Evolutionary conservation across 2,113 vertebrate genomes (phyloP), one percentile per base, ranked within the genome.

Genomic region (Tenrec ecaudatus): DNA sequence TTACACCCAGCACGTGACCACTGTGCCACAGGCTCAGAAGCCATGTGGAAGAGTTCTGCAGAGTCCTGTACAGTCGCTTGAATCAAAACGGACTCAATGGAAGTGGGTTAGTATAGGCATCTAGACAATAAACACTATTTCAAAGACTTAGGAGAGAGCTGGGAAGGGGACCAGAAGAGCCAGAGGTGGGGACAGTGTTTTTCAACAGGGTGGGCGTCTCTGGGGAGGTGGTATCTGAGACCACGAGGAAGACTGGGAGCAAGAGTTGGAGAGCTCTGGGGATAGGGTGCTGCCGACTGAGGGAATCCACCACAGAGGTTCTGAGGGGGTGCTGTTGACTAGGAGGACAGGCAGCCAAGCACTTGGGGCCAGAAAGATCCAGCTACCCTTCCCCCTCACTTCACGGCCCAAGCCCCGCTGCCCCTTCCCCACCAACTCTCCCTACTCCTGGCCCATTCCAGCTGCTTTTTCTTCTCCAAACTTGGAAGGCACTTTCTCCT

Each of bases 241-340:
- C 23, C 10, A n/a, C 0, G 57, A 78, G 15, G 33, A 76, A n/a
- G 33, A 31, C n/a, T 78, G 14, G 47, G 33, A 82, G 4, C 1
- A 1, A 86, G 31, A 3, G 27, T 57, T n/a, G 7, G 6, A 15
- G 20, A 19, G 2, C 10, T 82, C 87, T 82, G 62, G 82, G 82
- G 16, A 71, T 71, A 78, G 43, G 53, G 86, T 43, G 29, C 89
- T 86, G 25, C 53, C 71, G 64, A 69, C 12, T 66, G 77, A 62
- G 91, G 53, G 40, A 64, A 9, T 62, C 40, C 58, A 85, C 16
- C 64, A 79, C 81, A 92, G 86, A 94, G 17, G 29, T 62, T 81
- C 60, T 71, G 66, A 31, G 47, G 36, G 9, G 5, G 47, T 19
- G 23, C 57, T 73, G 69, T 73, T 31, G 69, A 79, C 27, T 40